Base-by-base conservation (phyloP, 2,113 vertebrate species). In the Menidia beryllina region DNA sequence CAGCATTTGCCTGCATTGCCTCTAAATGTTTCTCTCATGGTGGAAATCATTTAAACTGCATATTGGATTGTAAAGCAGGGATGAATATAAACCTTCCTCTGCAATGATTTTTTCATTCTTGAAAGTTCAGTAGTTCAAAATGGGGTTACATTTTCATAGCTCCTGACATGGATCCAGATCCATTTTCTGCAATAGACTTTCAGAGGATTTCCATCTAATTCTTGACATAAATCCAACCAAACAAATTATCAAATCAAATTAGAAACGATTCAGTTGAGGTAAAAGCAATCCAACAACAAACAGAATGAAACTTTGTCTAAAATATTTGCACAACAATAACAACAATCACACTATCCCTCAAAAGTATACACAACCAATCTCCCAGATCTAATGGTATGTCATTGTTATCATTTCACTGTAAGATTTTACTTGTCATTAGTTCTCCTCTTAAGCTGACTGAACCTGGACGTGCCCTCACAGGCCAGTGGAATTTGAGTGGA, bases 391-490 rank as follows among this genome's bases (percentile, higher is more conserved):
- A 41, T 60, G 26, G 45, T 77, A 52, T 13, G 48, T 24, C 48
- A 45, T 43, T 10, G 39, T 34, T 48, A 26, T 73, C 25, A 30
- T 71, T 50, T 43, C n/a, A 39, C n/a, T n/a, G 3, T 43, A 60
- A 50, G 36, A 71, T 51, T 80, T 65, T 10, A 39, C 19, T 20
- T 55, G 15, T 25, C 6, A 43, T 64, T 55, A 21, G 21, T 72
- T 26, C 41, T 81, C 34, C 36, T n/a, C n/a, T n/a, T n/a, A n/a
- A n/a, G n/a, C n/a, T n/a, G n/a, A n/a, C n/a, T n/a, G n/a, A n/a
- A n/a, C n/a, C n/a, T n/a, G n/a, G n/a, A n/a, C n/a, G n/a, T n/a
- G n/a, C n/a, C n/a, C n/a, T n/a, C n/a, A n/a, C n/a, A 38, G 59
- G 49, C 64, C 79, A 6, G 51, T 47, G n/a, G n/a, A n/a, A n/a